Base-by-base conservation (phyloP, 2,797 vertebrate genomes). In the Aeoliscus strigatus region DNA sequence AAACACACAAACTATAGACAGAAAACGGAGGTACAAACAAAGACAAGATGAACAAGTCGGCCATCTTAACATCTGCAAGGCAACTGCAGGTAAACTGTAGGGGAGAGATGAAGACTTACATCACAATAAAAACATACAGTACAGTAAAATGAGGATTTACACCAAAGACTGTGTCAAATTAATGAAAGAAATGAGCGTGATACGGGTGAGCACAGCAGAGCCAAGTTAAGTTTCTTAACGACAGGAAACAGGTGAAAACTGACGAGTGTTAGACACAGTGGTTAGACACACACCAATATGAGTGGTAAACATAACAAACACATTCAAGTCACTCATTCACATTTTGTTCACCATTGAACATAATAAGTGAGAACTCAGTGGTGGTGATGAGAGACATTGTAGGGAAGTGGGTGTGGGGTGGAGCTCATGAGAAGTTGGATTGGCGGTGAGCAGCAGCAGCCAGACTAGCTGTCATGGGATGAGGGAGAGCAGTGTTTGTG, bases 391-490 rank as follows among this genome's bases (percentile, higher is more conserved):
- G 39, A 60, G 55, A 59, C 23, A 31, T 27, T 42, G 58, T 37
- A 15, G 15, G 14, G 31, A 4, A 4, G n/a, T 4, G 21, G 1
- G 12, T 21, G 58, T 34, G 34, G 21, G 37, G 24, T 33, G 42
- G 27, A 25, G 70, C 53, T 53, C 49, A 66, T 77, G 70, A 65
- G 53, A 50, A 25, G 51, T 53, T 70, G 62, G 51, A 67, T 69
- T 53, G 79, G 83, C 72, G 68, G 80, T 83, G 82, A 81, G 66
- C 55, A 80, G 78, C 79, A 74, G 75, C 76, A 81, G 81, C 79
- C 79, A 81, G 69, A 63, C 61, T 58, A 82, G 79, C 72, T 78
- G 64, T 82, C 69, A 74, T 72, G 70, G 46, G 29, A 50, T 30
- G 44, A 21, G 9, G 39, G 32, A 9, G 7, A 5, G 13, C 21